phyloP scores from a whole-genome alignment of 2,888 invertebrate genomes.

The Teleiodes luculella region DNA sequence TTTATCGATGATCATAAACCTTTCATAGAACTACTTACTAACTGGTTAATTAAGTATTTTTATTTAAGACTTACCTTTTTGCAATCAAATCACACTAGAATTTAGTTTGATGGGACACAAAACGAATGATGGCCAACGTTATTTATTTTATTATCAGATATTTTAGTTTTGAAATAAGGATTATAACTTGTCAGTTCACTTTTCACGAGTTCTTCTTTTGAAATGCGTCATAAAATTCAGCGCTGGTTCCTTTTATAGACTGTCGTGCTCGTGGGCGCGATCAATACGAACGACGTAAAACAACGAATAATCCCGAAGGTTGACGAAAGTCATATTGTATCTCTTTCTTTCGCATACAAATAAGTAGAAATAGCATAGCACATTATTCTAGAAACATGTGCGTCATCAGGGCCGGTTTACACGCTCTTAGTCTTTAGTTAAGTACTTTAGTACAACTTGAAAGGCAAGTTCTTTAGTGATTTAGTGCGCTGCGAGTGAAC shows the following conservation, averaged over 20 bases:
- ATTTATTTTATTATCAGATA: slow-evolving; percentile 31
- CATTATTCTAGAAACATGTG: slow-evolving; percentile 26
- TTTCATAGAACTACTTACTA: too few relatives aligned
- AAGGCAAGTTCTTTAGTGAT: too few relatives aligned
- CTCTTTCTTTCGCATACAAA: slow-evolving; percentile 30
- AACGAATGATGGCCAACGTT: slow-evolving; percentile 24
- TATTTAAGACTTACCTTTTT: slow-evolving; percentile 33
- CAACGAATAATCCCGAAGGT: slow-evolving; percentile 29
- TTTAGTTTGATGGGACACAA: slow-evolving; percentile 34
- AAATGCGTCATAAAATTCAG: slow-evolving; percentile 33
- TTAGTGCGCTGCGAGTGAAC: too few relatives aligned
- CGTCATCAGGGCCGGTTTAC: too few relatives aligned
- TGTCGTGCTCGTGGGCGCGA: slow-evolving; percentile 27
- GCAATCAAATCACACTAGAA: slow-evolving; percentile 36
- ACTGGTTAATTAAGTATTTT: not conserved
- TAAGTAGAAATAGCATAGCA: slow-evolving; percentile 27
- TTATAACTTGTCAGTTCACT: slow-evolving; percentile 26
- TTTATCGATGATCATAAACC: not conserved
- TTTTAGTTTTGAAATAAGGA: slow-evolving; percentile 31
- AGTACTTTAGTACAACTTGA: too few relatives aligned
- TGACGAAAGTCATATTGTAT: slow-evolving; percentile 28
- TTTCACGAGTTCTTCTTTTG: slow-evolving; percentile 39
- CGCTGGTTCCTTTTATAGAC: slow-evolving; percentile 38
- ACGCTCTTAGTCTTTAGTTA: too few relatives aligned
- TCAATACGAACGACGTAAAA: slow-evolving; percentile 30